Evolutionary conservation across 2,797 vertebrate species (phyloP), one percentile per base, ranked within the genome.

Genomic region (Pseudotriccus pelzelni): DNA sequence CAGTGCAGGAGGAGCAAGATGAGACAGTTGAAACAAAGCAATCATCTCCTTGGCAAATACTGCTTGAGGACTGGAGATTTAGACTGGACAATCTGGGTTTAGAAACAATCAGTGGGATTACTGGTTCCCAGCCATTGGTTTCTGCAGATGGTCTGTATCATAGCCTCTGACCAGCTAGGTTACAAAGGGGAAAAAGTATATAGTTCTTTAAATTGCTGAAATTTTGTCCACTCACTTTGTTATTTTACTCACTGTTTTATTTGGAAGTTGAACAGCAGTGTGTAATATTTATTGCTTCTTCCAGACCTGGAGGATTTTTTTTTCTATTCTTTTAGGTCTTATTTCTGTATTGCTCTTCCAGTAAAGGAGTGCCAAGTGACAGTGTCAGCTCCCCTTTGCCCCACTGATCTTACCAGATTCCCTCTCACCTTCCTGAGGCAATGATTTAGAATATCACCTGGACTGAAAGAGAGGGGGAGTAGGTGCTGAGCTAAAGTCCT

Each of bases 91-190:
- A 41, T 73, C 83, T 68, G 59, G 41, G 46, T 93, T 72, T 84
- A 75, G 84, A 85, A 93, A 74, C 11, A 41, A 49, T 74, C 50
- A 79, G 0, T 72, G 75, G 47, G 34, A 84, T 75, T 84, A 52
- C 84, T 53, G 69, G 16, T 85, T 93, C 83, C 87, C 52, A 90
- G 68, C n/a, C 64, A 36, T 76, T 91, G 53, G 16, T 91, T 94
- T 77, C 46, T 90, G 67, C 70, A 87, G 62, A 58, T 12, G 12
- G 34, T 87, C 68, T 76, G 74, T 46, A 68, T 78, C 23, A 52
- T 77, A 60, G 73, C 46, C 15, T 93, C 77, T 76, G 44, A 23
- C 95, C 62, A 80, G 28, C 52, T 68, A 59, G 69, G 11, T 92
- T 96, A 94, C 82, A 92, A 89, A 90, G 39, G 62, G 53, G 74